These are phyloP conservation scores for Vulpes ferrilata DNA, from an alignment of 2,113 vertebrate species.

Conservation along the genomic window DNA sequence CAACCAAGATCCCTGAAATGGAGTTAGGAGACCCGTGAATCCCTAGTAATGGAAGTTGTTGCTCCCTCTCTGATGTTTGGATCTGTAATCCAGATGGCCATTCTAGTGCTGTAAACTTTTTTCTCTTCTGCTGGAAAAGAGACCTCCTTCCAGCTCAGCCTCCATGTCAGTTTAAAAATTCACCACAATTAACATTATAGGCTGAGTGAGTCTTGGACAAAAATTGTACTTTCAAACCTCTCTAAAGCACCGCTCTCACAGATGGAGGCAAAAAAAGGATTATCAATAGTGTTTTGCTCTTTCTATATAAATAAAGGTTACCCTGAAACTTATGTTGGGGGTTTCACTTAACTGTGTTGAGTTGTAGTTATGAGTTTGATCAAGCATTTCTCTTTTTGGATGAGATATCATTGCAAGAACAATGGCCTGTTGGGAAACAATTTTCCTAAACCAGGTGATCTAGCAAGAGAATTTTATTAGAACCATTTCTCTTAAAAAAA, in stretches of 20 bases:
- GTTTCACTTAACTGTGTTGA: neutral
- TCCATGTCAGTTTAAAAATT: neutral
- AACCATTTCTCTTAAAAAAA: neutral
- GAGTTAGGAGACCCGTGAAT: neutral
- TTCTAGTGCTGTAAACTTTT: neutral
- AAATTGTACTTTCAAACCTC: neutral
- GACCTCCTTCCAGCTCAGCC: neutral
- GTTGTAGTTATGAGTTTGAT: constrained; percentile 19
- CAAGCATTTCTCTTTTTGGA: neutral
- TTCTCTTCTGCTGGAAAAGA: neutral
- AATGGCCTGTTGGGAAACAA: neutral
- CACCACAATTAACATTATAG: neutral
- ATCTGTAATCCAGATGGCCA: neutral
- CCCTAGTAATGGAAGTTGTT: neutral
- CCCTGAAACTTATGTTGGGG: neutral
- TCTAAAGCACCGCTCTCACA: neutral
- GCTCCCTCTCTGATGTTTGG: neutral
- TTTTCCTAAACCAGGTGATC: constrained; percentile 22
- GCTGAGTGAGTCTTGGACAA: neutral
- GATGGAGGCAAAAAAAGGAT: neutral
- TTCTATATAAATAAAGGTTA: neutral
- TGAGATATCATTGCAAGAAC: constrained; percentile 28
- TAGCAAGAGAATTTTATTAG: constrained; percentile 49
- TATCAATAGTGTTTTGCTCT: neutral
- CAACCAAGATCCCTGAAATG: neutral